Conservation (phyloP, 2,113 vertebrate species). For the Rhinopomastus cyanomelas region DNA sequence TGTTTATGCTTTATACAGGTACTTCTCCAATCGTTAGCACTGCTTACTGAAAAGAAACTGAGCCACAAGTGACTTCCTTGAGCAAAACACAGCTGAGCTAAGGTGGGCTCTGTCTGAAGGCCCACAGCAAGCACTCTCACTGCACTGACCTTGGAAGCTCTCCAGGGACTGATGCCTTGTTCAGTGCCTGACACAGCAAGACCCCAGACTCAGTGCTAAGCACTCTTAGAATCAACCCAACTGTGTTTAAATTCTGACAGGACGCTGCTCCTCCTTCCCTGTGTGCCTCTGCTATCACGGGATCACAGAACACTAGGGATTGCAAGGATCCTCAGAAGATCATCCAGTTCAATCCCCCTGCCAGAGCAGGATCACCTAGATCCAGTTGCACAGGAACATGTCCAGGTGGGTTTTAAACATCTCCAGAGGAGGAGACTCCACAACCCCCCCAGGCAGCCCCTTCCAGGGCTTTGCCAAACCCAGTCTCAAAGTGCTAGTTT, state of each 20-base stretch:
- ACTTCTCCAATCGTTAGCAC: neutral
- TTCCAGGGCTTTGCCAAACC: too few species aligned
- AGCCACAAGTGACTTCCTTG: neutral
- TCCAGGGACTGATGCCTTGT: neutral
- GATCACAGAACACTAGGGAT: too few species aligned
- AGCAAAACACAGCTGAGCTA: neutral
- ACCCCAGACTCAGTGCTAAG: neutral
- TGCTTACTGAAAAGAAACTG: neutral
- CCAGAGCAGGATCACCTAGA: too few species aligned
- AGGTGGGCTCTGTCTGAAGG: neutral
- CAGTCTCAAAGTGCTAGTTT: neutral
- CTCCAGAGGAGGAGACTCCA: too few species aligned
- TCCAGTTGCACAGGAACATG: too few species aligned
- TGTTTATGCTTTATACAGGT: neutral
- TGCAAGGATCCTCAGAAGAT: too few species aligned
- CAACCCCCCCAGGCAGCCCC: too few species aligned
- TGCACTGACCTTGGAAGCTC: neutral
- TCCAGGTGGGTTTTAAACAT: too few species aligned
- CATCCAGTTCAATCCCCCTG: too few species aligned
- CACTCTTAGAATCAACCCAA: neutral
- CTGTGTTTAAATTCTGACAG: neutral
- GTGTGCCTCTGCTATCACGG: rapidly evolving
- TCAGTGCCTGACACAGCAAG: neutral
- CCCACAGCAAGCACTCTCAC: rapidly evolving
- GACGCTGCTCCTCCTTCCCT: neutral